phyloP scores from a whole-genome alignment of 2,113 vertebrate species.

The Albula glossodonta region DNA sequence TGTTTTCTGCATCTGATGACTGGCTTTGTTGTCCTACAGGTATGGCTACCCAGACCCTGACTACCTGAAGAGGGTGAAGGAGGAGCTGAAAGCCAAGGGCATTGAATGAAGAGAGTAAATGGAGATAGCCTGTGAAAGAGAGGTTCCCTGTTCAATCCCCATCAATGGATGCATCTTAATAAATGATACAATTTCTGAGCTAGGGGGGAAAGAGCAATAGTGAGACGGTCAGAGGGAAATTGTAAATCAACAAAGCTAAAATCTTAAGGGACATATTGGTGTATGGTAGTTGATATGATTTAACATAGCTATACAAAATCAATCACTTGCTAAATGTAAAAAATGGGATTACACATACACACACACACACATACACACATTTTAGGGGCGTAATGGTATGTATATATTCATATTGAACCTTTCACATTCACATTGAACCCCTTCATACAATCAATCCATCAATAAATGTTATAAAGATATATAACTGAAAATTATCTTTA shows the following conservation, averaged over 20 bases:
- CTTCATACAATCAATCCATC: too few relatives aligned
- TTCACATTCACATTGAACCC: too few relatives aligned
- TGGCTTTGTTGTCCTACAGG: constrained; percentile 37
- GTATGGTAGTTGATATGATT: too few relatives aligned
- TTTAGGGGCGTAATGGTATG: too few relatives aligned
- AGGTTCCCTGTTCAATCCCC: neutral
- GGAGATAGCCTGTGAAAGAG: constrained; percentile 17
- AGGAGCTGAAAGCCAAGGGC: constrained; percentile 70
- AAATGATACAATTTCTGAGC: neutral
- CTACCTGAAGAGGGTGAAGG: constrained; percentile 65
- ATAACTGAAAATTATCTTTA: too few relatives aligned
- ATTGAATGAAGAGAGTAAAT: constrained; percentile 54
- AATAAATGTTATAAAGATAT: too few relatives aligned
- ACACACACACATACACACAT: neutral
- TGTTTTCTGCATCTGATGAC: neutral
- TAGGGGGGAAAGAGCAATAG: neutral
- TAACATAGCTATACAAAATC: too few relatives aligned
- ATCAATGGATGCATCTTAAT: neutral
- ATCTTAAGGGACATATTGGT: too few relatives aligned
- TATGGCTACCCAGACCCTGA: constrained; percentile 62
- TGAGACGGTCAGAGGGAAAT: neutral
- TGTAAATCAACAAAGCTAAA: neutral
- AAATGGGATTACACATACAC: neutral
- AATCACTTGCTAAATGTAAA: too few relatives aligned
- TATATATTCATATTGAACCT: too few relatives aligned